Conservation (phyloP, 2,888 invertebrate genomes). For the Polymixis flavicincta region DNA sequence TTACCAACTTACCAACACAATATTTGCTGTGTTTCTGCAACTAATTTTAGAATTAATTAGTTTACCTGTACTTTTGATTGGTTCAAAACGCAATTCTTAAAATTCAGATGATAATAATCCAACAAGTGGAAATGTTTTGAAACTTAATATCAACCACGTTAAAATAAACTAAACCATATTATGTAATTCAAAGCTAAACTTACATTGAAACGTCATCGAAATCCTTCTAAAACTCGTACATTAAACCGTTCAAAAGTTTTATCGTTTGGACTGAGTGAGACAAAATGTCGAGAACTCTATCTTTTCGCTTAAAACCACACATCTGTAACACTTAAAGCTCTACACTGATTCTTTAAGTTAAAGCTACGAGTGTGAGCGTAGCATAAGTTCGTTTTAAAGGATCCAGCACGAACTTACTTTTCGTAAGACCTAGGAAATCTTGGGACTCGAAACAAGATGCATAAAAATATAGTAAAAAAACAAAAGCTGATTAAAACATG, state of each 20-base stretch:
- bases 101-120: background rate
- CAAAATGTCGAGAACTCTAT: conserved; percentile 50
- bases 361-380: conserved; percentile 6
- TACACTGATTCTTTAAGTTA: conserved; percentile 49
- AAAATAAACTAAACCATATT: conserved; percentile 30
- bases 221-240: conserved; percentile 27
- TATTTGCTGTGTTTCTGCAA: background rate
- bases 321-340: conserved; percentile 53
- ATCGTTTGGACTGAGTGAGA: conserved; percentile 37
- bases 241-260: conserved; percentile 46
- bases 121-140: conserved; percentile 2
- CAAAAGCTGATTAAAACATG: background rate
- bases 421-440: conserved; percentile 16
- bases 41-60: background rate
- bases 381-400: conserved; percentile 19
- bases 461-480: background rate
- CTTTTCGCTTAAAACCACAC: conserved; percentile 43
- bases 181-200: conserved; percentile 35
- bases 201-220: conserved; percentile 27
- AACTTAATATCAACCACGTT: conserved; percentile 14
- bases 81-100: background rate
- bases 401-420: conserved; percentile 13
- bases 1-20: background rate
- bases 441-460: conserved; percentile 3
- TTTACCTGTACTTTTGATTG: too few relatives aligned